A percentile compares a stretch with the other conserved stretches of the same genome.
These are phyloP conservation scores for Drosophila tristis DNA, from an alignment of 1,140 invertebrate species.

Conservation along the genomic window DNA sequence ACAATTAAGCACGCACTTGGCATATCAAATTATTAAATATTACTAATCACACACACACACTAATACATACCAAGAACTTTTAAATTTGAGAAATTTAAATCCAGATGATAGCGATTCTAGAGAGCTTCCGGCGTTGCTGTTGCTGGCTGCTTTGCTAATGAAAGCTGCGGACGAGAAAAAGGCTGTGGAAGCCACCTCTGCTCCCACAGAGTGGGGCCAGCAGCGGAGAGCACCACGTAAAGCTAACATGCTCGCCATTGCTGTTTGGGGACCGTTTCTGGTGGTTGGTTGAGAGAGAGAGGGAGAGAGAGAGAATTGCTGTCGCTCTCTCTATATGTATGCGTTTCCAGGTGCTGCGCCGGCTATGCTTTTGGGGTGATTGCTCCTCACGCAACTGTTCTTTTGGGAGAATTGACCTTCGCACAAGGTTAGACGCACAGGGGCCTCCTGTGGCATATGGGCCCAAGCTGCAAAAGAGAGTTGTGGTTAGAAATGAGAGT, in stretches of 20 bases:
- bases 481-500: background rate
- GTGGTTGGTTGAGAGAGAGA: slow-evolving; percentile 4
- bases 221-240: slow-evolving; percentile 18
- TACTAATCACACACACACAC: slow-evolving; percentile 14
- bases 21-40: slow-evolving; percentile 35
- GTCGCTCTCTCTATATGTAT: slow-evolving; percentile 13
- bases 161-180: slow-evolving; percentile 38
- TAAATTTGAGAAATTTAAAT: slow-evolving; percentile 61
- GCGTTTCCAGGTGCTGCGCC: slow-evolving; percentile 32
- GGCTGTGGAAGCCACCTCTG: slow-evolving; percentile 5
- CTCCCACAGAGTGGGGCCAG: background rate
- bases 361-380: slow-evolving; percentile 8
- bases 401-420: slow-evolving; percentile 66
- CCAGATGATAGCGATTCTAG: slow-evolving; percentile 49
- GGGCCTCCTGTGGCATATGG: slow-evolving; percentile 25
- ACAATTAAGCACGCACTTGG: slow-evolving; percentile 10
- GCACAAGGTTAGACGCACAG: slow-evolving; percentile 66
- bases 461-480: slow-evolving; percentile 15
- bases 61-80: slow-evolving; percentile 71
- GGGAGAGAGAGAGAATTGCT: slow-evolving; percentile 10
- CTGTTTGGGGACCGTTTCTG: slow-evolving; percentile 3
- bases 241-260: slow-evolving; percentile 11
- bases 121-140: slow-evolving; percentile 58
- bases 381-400: background rate
- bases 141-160: slow-evolving; percentile 64